Percentiles rank a stretch among this genome's conserved stretches.
Evolutionary conservation across 2,797 vertebrate species (phyloP).

Genomic region (Esox masquinongy): DNA sequence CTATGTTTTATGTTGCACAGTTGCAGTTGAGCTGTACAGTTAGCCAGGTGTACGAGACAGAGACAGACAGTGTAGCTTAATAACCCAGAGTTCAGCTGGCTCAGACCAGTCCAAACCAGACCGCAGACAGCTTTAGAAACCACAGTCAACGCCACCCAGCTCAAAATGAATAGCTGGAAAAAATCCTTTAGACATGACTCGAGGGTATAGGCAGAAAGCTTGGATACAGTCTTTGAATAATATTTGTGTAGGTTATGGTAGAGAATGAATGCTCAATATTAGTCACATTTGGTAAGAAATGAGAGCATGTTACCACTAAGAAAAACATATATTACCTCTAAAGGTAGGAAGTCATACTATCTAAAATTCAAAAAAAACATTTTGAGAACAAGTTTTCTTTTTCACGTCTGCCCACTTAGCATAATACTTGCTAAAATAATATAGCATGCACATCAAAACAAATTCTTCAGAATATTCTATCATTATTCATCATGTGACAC

Average conservation of each 20-base stretch:
- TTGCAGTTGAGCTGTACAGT: background rate
- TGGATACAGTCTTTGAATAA: slow-evolving; percentile 18
- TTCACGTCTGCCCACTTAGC: too few species aligned
- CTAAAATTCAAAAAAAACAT: background rate
- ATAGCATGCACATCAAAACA: too few species aligned
- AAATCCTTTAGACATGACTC: slow-evolving; percentile 43
- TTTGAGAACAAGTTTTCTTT: background rate
- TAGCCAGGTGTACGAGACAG: slow-evolving; percentile 2
- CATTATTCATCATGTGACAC: too few species aligned
- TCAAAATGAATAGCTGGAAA: slow-evolving; percentile 65
- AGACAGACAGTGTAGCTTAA: slow-evolving; percentile 17
- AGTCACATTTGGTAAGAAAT: slow-evolving; percentile 6
- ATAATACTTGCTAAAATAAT: too few species aligned
- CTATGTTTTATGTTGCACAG: background rate
- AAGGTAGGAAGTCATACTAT: background rate
- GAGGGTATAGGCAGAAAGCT: slow-evolving; percentile 15
- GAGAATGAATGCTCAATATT: background rate
- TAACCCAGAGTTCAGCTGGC: slow-evolving; percentile 10
- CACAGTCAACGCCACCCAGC: slow-evolving; percentile 49
- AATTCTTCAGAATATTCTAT: too few species aligned
- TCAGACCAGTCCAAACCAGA: slow-evolving; percentile 38
- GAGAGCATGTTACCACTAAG: background rate
- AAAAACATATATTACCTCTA: background rate
- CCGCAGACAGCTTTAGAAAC: slow-evolving; percentile 37
- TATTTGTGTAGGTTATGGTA: slow-evolving; percentile 23